These are phyloP conservation scores for Cyanoliseus patagonus DNA, from an alignment of 2,113 vertebrate genomes.

Conservation along the genomic window DNA sequence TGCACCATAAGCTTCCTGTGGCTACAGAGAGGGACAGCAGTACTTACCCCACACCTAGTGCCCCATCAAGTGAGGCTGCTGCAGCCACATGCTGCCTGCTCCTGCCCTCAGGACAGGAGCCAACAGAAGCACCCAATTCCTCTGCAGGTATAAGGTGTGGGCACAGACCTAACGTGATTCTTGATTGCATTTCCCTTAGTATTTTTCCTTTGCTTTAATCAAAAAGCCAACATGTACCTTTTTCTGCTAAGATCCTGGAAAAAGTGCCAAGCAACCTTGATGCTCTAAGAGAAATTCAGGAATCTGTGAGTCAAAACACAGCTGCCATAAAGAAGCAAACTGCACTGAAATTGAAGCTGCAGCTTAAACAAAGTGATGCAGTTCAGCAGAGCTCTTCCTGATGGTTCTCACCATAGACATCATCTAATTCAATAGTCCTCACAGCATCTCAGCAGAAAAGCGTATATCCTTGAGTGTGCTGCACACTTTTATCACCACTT, in stretches of 20 bases:
- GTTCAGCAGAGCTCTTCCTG: not conserved
- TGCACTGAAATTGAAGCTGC: not conserved
- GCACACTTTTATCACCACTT: not conserved
- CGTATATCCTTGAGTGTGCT: not conserved
- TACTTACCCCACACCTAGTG: rapidly evolving
- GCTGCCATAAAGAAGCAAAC: not conserved
- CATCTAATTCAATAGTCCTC: not conserved
- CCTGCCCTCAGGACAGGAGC: not conserved
- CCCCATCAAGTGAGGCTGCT: rapidly evolving
- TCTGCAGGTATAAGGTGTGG: not conserved
- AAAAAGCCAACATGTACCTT: not conserved
- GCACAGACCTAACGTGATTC: not conserved
- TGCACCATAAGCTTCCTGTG: not conserved
- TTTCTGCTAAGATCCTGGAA: not conserved
- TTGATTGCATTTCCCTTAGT: not conserved
- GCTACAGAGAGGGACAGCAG: not conserved
- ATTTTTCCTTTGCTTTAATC: not conserved
- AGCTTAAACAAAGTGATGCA: not conserved
- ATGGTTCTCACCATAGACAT: not conserved
- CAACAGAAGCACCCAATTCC: not conserved
- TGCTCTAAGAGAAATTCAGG: not conserved
- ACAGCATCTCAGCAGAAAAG: not conserved
- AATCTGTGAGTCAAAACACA: not conserved
- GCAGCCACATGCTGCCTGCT: not conserved
- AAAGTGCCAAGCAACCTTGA: not conserved